Evolutionary conservation across 1,140 invertebrate species (phyloP), one percentile per base, ranked within the genome.

Genomic region (Caenorhabditis briggsae): DNA sequence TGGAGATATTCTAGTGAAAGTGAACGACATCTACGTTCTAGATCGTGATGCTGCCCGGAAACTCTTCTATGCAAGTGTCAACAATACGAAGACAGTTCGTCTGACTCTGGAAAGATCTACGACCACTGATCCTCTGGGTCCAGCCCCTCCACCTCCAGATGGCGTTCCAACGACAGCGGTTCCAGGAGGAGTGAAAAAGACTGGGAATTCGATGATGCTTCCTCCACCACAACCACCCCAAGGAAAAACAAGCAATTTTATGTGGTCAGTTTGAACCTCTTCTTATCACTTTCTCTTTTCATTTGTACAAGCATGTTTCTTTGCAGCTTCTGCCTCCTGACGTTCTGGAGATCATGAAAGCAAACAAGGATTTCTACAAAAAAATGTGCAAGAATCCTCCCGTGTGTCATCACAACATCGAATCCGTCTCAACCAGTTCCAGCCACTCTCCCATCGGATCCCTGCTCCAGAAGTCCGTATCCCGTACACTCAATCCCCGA

Each of bases 261-360:
- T 78, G 70, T 78, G 70, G 70, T 78, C 70, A 78, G 70, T 53
- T 78, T 78, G 14, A 64, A 9, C 7, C 46, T 70, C 46, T 33
- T 23, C 46, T 12, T 78, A 9, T 48, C 46, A 20, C 14, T 53
- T 25, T 50, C 43, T 53, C 14, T 43, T 50, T 78, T 50, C 46
- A 25, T 70, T 23, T 14, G 23, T 23, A 78, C 48, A 78, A 18
- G 50, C 53, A 20, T 78, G 50, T 74, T 48, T 70, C 5, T 50
- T 78, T 78, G 70, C 46, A 78, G 70, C 70, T 78, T 50, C 46
- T 78, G 7, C 70, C 70, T 78, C 70, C 70, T 50, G 70, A 78
- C n/a, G 70, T 78, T 46, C n/a, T 78, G n/a, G 70, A 78, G 70
- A 78, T 78, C 23, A 78, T 78, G 70, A 78, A 78, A n/a, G 46